phyloP scores from a whole-genome alignment of 1,140 invertebrate species.

The Penaeus japonicus region DNA sequence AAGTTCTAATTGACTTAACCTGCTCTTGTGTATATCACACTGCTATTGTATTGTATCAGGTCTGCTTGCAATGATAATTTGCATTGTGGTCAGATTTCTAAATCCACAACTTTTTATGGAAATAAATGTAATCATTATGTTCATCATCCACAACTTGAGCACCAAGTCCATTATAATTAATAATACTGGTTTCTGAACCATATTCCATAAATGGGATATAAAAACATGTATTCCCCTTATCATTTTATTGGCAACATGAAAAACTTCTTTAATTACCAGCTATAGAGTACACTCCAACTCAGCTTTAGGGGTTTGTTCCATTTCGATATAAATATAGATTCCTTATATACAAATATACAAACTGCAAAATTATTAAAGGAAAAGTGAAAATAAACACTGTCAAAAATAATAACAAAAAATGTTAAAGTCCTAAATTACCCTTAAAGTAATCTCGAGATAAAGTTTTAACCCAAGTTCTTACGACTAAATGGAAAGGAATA shows the following conservation, averaged over 20 bases:
- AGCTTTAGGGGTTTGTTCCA: conserved; percentile 21
- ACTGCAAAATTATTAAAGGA: conserved; percentile 29
- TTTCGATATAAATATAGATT: conserved; percentile 54
- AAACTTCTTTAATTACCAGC: conserved; percentile 10
- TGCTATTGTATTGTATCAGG: too few species aligned
- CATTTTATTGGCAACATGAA: conserved; percentile 44
- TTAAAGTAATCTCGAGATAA: conserved; percentile 18
- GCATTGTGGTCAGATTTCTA: too few species aligned
- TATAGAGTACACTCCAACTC: conserved; percentile 9
- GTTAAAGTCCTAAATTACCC: conserved; percentile 10
- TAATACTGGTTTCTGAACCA: too few species aligned
- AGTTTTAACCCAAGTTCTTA: conserved; percentile 31
- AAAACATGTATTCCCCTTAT: conserved; percentile 9
- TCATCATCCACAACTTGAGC: too few species aligned
- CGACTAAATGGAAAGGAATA: conserved; percentile 43
- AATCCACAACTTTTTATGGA: too few species aligned
- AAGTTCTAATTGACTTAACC: too few species aligned
- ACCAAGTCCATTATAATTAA: too few species aligned
- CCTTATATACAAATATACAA: conserved; percentile 56
- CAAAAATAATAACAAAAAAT: conserved; percentile 34
- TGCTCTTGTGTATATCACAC: too few species aligned
- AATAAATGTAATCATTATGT: too few species aligned
- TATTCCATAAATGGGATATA: neutral
- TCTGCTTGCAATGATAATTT: too few species aligned
- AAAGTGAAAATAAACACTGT: conserved; percentile 24